A percentile compares a stretch with the other conserved stretches of the same genome.
Evolutionary conservation across 1,140 invertebrate genomes (phyloP).

Genomic region (Zophobas morio): DNA sequence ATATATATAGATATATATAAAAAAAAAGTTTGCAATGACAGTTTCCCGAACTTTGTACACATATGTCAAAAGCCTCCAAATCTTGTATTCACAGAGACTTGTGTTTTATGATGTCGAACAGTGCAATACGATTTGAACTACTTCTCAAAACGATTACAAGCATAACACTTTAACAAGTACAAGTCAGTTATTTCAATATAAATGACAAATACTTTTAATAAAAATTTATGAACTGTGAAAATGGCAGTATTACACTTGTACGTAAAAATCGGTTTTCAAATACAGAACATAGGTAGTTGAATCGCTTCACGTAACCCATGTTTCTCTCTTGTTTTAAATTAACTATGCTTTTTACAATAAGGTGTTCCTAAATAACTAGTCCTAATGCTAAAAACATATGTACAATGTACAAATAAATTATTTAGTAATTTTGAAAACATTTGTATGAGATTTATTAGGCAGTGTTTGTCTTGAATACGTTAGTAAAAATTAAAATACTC

Average conservation of each 20-base stretch:
- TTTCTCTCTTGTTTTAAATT: constrained; percentile 38
- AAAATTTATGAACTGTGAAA: constrained; percentile 22
- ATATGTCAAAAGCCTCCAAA: constrained; percentile 5
- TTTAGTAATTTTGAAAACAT: constrained; percentile 56
- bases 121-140: constrained; percentile 20
- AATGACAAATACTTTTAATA: constrained; percentile 24
- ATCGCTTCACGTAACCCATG: constrained; percentile 50
- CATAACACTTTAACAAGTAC: constrained; percentile 37
- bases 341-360: constrained; percentile 46
- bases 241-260: constrained; percentile 36
- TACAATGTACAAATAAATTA: constrained; percentile 57
- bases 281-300: constrained; percentile 5
- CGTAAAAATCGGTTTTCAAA: constrained; percentile 40
- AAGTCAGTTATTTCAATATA: constrained; percentile 3
- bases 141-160: constrained; percentile 12
- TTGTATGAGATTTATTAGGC: constrained; percentile 56
- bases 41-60: constrained; percentile 23
- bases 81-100: background rate
- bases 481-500: constrained; percentile 44
- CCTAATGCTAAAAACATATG: constrained; percentile 49
- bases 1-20: constrained; percentile 29
- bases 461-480: constrained; percentile 58
- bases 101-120: constrained; percentile 1
- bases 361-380: constrained; percentile 49
- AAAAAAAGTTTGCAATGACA: constrained; percentile 28